A percentile compares a stretch with the other conserved stretches of the same genome.
These are phyloP conservation scores for Avahi laniger DNA, from an alignment of 2,797 vertebrate species.

Conservation along the genomic window DNA sequence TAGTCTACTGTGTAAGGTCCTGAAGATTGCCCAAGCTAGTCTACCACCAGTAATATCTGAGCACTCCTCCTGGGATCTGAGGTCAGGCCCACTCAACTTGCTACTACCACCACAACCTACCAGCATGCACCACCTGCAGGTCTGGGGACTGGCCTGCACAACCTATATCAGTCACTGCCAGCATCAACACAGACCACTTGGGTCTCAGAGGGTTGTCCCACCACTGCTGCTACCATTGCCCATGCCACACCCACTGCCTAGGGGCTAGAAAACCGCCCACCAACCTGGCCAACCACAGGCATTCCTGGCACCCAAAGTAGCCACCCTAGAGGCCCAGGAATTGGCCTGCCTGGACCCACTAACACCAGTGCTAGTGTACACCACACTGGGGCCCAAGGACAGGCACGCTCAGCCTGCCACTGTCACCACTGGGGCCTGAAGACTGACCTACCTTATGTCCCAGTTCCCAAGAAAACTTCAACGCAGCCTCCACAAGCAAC, in stretches of 20 bases:
- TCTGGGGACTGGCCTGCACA: background rate
- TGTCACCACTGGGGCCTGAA: background rate
- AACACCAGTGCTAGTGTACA: background rate
- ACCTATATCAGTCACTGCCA: background rate
- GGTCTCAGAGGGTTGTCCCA: background rate
- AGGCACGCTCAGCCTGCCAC: background rate
- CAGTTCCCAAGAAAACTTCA: background rate
- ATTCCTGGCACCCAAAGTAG: background rate
- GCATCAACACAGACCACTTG: background rate
- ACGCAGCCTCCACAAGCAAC: background rate
- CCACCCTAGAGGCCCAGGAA: background rate
- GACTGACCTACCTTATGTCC: background rate
- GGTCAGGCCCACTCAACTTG: background rate
- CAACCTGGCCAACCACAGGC: background rate
- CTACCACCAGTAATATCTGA: background rate
- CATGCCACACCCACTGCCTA: background rate
- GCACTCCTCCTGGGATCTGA: background rate
- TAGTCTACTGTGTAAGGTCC: background rate
- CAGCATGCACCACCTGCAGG: background rate
- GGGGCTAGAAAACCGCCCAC: background rate
- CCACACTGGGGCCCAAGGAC: background rate
- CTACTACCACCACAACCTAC: background rate
- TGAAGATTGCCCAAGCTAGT: background rate
- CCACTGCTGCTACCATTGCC: background rate
- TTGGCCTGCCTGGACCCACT: background rate